Evolutionary conservation across 1,140 invertebrate genomes (phyloP).

Genomic region (Platorchestia sp.): DNA sequence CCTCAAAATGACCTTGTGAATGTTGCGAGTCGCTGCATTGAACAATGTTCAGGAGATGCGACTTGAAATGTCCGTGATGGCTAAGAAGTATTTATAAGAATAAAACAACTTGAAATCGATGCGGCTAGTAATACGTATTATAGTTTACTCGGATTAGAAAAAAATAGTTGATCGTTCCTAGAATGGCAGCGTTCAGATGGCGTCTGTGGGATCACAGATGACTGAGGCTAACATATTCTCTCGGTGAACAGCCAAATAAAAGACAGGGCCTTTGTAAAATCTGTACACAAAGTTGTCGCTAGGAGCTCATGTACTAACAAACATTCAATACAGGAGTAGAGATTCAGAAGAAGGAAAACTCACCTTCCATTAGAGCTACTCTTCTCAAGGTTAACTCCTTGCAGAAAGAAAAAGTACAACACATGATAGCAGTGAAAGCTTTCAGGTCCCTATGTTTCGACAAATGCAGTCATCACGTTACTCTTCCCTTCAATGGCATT

Average conservation of each 20-base stretch:
- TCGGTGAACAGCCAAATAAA: background rate
- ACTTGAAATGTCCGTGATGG: too few species aligned
- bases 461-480: background rate
- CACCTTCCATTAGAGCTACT: conserved; percentile 3
- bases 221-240: background rate
- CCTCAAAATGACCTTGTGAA: too few species aligned
- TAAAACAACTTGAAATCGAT: too few species aligned
- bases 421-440: conserved; percentile 12
- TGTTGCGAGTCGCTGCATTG: too few species aligned
- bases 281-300: background rate
- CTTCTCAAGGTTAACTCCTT: conserved; percentile 38
- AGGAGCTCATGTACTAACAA: background rate
- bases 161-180: background rate
- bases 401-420: conserved; percentile 22
- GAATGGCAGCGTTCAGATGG: background rate
- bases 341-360: background rate
- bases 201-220: background rate
- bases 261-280: background rate
- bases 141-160: too few species aligned
- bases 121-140: too few species aligned
- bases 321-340: background rate
- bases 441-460: background rate
- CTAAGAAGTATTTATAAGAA: too few species aligned
- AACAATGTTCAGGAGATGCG: too few species aligned
- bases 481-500: background rate